Percentiles rank a stretch among this genome's conserved stretches.
phyloP scores from a whole-genome alignment of 2,113 vertebrate species.

The Alectura lathami region DNA sequence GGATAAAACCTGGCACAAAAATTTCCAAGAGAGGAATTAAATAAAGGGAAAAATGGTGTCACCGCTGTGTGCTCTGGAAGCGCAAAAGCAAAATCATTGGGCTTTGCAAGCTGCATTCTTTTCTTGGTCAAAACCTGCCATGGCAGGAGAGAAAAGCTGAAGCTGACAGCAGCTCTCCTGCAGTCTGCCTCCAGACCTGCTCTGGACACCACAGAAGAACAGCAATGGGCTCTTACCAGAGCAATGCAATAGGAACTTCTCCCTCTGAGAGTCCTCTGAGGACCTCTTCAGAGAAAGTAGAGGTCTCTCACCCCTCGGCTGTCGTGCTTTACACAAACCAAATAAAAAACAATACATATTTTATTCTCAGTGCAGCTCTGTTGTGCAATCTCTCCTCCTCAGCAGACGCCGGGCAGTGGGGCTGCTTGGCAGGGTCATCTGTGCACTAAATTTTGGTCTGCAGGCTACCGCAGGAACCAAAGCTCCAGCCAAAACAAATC shows the following conservation, averaged over 20 bases:
- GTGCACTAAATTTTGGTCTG: conserved; percentile 1
- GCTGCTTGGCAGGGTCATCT: conserved; percentile 34
- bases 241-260: neutral
- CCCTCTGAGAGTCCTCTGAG: neutral
- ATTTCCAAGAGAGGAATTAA: conserved; percentile 14
- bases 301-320: neutral
- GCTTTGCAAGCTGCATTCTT: neutral
- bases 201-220: neutral
- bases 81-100: neutral
- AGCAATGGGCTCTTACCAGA: neutral
- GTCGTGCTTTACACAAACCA: neutral
- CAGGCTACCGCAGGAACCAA: conserved; percentile 27
- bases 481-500: conserved; percentile 47
- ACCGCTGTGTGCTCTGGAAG: neutral
- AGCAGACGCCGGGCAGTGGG: neutral
- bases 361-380: neutral
- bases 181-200: neutral
- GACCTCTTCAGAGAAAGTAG: conserved; percentile 37
- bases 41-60: neutral
- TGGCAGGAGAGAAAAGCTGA: neutral
- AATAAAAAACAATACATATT: neutral
- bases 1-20: neutral
- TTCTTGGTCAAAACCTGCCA: neutral
- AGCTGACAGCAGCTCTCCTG: neutral
- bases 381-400: neutral